These are phyloP conservation scores for Pseudocheirus occidentalis DNA, from an alignment of 2,797 vertebrate species.

Conservation along the genomic window DNA sequence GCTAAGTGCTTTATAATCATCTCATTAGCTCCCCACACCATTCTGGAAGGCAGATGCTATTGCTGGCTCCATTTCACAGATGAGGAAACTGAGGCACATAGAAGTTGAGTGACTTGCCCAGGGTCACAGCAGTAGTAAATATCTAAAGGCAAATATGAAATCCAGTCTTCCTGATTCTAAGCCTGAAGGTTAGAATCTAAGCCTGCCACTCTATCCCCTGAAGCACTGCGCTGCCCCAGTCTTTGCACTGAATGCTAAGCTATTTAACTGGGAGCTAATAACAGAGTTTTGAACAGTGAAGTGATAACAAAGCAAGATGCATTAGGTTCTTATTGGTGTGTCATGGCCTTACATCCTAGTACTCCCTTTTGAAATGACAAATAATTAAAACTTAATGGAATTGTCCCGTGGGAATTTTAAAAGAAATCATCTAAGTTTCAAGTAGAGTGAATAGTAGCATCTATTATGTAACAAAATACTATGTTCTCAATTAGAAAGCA, in stretches of 20 bases:
- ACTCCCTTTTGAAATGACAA: not conserved
- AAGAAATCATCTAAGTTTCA: not conserved
- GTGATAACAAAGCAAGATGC: not conserved
- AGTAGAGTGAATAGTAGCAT: not conserved
- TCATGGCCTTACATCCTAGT: not conserved
- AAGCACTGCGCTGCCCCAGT: too few species aligned
- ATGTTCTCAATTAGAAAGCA: too few species aligned
- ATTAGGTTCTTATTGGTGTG: not conserved
- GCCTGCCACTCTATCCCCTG: too few species aligned
- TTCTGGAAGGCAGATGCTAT: not conserved
- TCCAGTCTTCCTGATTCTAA: not conserved
- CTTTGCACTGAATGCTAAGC: not conserved
- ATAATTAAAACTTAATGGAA: too few species aligned
- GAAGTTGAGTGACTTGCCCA: not conserved
- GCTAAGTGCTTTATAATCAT: not conserved
- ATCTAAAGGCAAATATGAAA: not conserved
- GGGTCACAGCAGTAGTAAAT: not conserved
- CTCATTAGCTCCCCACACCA: not conserved
- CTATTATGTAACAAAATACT: too few species aligned
- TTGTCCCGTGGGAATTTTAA: not conserved
- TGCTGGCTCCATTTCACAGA: not conserved
- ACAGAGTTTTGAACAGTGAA: not conserved
- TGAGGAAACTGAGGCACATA: not conserved
- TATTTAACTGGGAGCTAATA: not conserved
- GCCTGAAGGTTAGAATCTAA: too few species aligned